Conservation (phyloP, 2,888 invertebrate species). For the Apamea crenata region DNA sequence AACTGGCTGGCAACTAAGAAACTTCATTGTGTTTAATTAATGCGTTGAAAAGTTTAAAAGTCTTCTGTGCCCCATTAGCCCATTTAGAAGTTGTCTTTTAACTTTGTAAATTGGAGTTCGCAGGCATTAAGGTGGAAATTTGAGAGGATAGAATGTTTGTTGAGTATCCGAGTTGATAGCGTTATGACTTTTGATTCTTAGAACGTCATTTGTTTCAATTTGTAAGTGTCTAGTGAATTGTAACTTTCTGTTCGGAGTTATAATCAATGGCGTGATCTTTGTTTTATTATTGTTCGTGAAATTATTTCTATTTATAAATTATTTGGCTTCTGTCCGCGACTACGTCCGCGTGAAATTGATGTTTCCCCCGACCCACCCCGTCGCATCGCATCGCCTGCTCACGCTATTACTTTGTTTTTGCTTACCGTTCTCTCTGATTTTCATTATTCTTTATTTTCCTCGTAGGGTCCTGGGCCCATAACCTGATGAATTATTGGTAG, state of each 20-base stretch:
- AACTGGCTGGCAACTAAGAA: constrained; percentile 54
- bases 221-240: constrained; percentile 15
- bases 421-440: no score
- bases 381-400: no score
- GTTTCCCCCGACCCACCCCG: no score
- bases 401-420: no score
- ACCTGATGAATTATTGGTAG: no score
- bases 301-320: constrained; percentile 6
- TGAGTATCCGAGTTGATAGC: constrained; percentile 51
- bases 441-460: no score
- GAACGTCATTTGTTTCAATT: constrained; percentile 52
- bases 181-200: constrained; percentile 46
- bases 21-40: constrained; percentile 70
- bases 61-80: constrained; percentile 69
- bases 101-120: constrained; percentile 67
- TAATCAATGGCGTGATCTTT: constrained; percentile 14
- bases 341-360: no score
- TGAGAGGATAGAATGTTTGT: constrained; percentile 56
- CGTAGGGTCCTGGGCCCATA: no score
- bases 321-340: not conserved
- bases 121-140: constrained; percentile 62
- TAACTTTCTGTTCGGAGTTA: constrained; percentile 20
- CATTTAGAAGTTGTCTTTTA: constrained; percentile 68
- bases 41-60: constrained; percentile 70
- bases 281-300: constrained; percentile 7